Base-by-base conservation (phyloP, 2,113 vertebrate species). In the Zingel zingel region DNA sequence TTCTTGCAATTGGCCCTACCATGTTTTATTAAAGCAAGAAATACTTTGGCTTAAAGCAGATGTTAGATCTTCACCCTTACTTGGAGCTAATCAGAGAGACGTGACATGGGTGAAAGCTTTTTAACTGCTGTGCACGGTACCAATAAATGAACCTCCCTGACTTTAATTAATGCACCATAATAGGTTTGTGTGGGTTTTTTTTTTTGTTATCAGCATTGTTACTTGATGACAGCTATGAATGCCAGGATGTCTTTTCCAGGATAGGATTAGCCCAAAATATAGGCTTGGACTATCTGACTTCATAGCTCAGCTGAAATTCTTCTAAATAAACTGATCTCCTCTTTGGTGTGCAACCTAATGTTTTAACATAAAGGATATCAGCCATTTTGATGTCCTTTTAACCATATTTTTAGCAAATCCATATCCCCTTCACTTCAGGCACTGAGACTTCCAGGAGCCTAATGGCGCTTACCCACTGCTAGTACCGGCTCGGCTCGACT, bases 31-130 rank as follows among this genome's bases (percentile, higher is more conserved):
- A 54, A 79, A 77, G 74, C 45, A 27, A 36, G 54, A 69, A 68
- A 67, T n/a, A 65, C 48, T 56, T 50, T 12, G 13, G 39, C 21
- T 15, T 30, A 5, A 67, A 75, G 74, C 82, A 77, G 77, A 80
- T 85, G 79, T 85, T 57, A 19, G 62, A 30, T 15, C 43, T 80
- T 53, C 48, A 71, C 43, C 78, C 50, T 81, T 53, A 74, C 64
- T 79, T 47, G 50, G 56, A 76, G 57, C 65, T 75, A 69, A 74
- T 77, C 68, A 73, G 65, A 67, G 50, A 69, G 61, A 76, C 62
- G 25, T 70, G 58, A 80, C 58, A 72, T 83, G 88, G 82, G 72
- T 73, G 82, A 87, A 56, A 33, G 67, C 65, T 73, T 73, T 77
- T 39, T 84, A 62, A 67, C 74, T 74, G 72, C 58, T 50, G 63